Conservation (phyloP, 2,113 vertebrate genomes). For the Ifrita kowaldi region DNA sequence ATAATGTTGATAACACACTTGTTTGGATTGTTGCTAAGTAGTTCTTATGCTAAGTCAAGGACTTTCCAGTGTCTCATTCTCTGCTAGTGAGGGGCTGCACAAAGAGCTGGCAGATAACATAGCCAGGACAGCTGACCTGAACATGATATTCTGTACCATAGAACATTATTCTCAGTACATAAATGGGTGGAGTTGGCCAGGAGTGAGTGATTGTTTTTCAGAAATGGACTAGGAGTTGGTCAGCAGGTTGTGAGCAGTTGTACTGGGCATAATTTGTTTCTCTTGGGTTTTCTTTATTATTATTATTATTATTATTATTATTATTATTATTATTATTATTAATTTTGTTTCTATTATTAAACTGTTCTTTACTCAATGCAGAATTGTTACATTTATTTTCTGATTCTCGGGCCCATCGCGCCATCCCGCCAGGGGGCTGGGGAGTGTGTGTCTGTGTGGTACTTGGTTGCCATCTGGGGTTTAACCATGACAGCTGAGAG, state of each 20-base stretch:
- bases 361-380: neutral
- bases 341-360: neutral
- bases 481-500: neutral
- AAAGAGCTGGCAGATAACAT: neutral
- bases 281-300: neutral
- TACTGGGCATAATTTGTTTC: neutral
- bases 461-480: neutral
- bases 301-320: neutral
- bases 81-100: neutral
- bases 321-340: neutral
- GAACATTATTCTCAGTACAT: neutral
- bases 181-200: neutral
- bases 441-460: neutral
- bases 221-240: neutral
- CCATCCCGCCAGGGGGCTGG: fast-evolving
- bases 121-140: neutral
- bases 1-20: neutral
- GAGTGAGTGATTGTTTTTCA: neutral
- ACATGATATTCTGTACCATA: fast-evolving
- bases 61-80: neutral
- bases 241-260: neutral
- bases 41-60: neutral
- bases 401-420: fast-evolving
- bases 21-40: neutral
- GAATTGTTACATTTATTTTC: neutral